A percentile compares a stretch with the other conserved stretches of the same genome.
These are phyloP conservation scores for Dipus sagitta DNA, from an alignment of 2,797 vertebrate species.

Conservation along the genomic window DNA sequence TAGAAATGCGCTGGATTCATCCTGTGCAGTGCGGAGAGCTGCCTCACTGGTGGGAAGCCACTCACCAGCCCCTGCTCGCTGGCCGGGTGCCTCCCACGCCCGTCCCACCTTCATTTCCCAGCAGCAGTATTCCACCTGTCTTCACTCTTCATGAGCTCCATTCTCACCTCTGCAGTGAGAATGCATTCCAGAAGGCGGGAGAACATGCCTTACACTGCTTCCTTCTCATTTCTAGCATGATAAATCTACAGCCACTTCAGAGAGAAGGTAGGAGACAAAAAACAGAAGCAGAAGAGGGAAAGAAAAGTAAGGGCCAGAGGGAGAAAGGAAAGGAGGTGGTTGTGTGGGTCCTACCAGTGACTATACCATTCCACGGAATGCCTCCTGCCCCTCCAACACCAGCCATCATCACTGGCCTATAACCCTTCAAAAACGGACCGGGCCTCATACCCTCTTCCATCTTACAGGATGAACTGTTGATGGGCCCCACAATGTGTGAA, in stretches of 20 bases:
- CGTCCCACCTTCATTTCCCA: background rate
- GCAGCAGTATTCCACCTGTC: too few relatives aligned
- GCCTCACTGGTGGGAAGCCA: accelerated
- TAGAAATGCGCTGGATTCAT: background rate
- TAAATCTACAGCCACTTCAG: background rate
- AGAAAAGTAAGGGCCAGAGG: background rate
- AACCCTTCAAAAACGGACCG: too few relatives aligned
- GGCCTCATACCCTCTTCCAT: too few relatives aligned
- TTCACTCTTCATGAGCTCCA: background rate
- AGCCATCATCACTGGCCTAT: too few relatives aligned
- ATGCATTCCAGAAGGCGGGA: background rate
- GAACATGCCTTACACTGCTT: background rate
- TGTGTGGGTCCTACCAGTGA: too few relatives aligned
- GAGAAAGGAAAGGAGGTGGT: too few relatives aligned
- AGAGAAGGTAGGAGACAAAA: background rate
- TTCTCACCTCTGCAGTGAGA: background rate
- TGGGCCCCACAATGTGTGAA: too few relatives aligned
- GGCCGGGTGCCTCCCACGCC: background rate
- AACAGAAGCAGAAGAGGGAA: background rate
- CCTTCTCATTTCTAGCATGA: background rate
- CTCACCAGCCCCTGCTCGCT: accelerated
- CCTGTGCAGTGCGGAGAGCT: background rate
- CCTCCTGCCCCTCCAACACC: too few relatives aligned
- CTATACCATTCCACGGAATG: too few relatives aligned
- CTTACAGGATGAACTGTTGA: too few relatives aligned